These are phyloP conservation scores for Drosophila parvula DNA, from an alignment of 1,140 invertebrate species.

Conservation along the genomic window DNA sequence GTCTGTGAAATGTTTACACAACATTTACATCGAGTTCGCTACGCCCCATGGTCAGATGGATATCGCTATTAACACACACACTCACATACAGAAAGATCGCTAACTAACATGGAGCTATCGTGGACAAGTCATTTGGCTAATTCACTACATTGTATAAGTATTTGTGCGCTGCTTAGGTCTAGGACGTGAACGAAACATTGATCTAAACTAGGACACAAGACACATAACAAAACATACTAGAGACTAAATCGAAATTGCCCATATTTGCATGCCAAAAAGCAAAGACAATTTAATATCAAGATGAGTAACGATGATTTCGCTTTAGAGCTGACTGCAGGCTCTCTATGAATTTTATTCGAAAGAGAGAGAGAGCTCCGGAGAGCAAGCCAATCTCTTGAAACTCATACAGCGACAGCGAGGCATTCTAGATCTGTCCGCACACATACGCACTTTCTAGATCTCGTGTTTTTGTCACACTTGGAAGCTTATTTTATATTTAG, in stretches of 20 bases:
- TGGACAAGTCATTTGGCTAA: slow-evolving; percentile 25
- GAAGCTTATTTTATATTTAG: too few relatives aligned
- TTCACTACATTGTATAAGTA: slow-evolving; percentile 21
- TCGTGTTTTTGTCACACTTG: too few relatives aligned
- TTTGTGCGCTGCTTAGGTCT: slow-evolving; percentile 60
- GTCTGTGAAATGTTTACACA: slow-evolving; percentile 43
- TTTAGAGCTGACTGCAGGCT: too few relatives aligned
- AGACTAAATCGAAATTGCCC: slow-evolving; percentile 2
- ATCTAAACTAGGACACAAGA: slow-evolving; percentile 44
- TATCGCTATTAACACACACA: slow-evolving; percentile 52
- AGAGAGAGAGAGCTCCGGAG: too few relatives aligned
- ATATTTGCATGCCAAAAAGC: slow-evolving; percentile 35
- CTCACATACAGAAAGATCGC: slow-evolving; percentile 37
- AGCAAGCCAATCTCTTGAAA: too few relatives aligned
- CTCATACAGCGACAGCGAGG: too few relatives aligned
- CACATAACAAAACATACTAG: slow-evolving; percentile 19
- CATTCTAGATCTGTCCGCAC: too few relatives aligned
- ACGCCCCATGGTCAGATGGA: slow-evolving; percentile 29
- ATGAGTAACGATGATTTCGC: too few relatives aligned
- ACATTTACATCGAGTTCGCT: slow-evolving; percentile 53
- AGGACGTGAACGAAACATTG: slow-evolving; percentile 54
- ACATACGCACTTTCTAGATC: too few relatives aligned
- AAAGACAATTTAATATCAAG: too few relatives aligned
- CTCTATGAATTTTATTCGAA: too few relatives aligned
- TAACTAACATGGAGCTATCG: slow-evolving; percentile 37